phyloP scores from a whole-genome alignment of 1,140 invertebrate species.

The Drosophila lacertosa region DNA sequence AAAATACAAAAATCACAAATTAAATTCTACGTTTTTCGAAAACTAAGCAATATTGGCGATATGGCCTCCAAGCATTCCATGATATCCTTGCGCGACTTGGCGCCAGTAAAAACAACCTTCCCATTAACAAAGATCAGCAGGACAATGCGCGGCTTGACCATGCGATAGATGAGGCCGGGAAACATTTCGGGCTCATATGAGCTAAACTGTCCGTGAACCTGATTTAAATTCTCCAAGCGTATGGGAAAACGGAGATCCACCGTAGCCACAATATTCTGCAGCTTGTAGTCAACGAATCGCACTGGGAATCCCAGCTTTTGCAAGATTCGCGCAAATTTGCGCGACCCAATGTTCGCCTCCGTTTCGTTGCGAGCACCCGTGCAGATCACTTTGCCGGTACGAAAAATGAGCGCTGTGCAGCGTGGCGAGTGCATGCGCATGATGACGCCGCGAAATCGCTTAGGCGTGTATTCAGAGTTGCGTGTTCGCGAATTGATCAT shows the following conservation, averaged over 20 bases:
- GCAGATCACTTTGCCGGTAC: conserved; percentile 99
- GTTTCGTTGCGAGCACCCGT: conserved; percentile 99
- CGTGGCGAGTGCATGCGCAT: conserved; percentile 98
- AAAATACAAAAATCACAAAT: conserved; percentile 1
- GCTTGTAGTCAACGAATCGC: conserved; percentile 98
- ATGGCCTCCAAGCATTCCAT: conserved; percentile 98
- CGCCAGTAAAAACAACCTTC: conserved; percentile 98
- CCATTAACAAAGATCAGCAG: conserved; percentile 99
- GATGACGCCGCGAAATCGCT: conserved; percentile 98
- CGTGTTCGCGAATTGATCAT: conserved; percentile 97
- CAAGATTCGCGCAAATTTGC: conserved; percentile 99
- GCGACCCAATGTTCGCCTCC: conserved; percentile 95
- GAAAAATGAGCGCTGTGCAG: conserved; percentile 98
- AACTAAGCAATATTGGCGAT: conserved; percentile 98
- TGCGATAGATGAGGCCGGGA: conserved; percentile 98
- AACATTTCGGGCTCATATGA: conserved; percentile 97
- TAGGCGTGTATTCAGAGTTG: conserved; percentile 99
- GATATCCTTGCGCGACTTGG: conserved; percentile 96
- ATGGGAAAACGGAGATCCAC: conserved; percentile 99
- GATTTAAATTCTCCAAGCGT: conserved; percentile 96
- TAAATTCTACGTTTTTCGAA: conserved; percentile 89
- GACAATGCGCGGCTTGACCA: conserved; percentile 98
- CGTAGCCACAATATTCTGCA: conserved; percentile 99
- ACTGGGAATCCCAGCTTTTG: conserved; percentile 99
- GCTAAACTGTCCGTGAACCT: conserved; percentile 97